A percentile compares a stretch with the other conserved stretches of the same genome.
phyloP scores from a whole-genome alignment of 1,140 invertebrate genomes.

The Agraylea sexmaculata region DNA sequence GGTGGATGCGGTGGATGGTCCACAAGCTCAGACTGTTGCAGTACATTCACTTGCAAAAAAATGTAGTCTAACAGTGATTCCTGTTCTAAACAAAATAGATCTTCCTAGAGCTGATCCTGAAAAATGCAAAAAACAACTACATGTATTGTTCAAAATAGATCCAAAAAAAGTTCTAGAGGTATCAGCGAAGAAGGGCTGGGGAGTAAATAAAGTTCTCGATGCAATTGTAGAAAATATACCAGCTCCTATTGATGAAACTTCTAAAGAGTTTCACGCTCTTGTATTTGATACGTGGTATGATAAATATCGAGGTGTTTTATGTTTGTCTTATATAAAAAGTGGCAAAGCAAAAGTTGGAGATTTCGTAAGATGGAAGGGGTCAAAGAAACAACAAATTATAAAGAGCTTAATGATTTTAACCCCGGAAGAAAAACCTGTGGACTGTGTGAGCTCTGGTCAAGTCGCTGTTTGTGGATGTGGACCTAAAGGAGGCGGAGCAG shows the following conservation, averaged over 20 bases:
- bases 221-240: slow-evolving; percentile 70
- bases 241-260: slow-evolving; percentile 48
- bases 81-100: slow-evolving; percentile 96
- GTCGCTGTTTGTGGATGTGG: slow-evolving; percentile 36
- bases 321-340: slow-evolving; percentile 67
- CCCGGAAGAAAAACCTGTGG: slow-evolving; percentile 59
- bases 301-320: slow-evolving; percentile 72
- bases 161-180: slow-evolving; percentile 47
- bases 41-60: slow-evolving; percentile 90
- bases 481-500: slow-evolving; percentile 33
- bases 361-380: slow-evolving; percentile 43
- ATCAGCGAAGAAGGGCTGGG: slow-evolving; percentile 84
- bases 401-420: slow-evolving; percentile 69
- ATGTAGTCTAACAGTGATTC: slow-evolving; percentile 72
- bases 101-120: slow-evolving; percentile 82
- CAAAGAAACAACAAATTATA: slow-evolving; percentile 64
- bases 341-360: slow-evolving; percentile 59
- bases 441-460: slow-evolving; percentile 49
- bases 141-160: slow-evolving; percentile 76
- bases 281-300: slow-evolving; percentile 95
- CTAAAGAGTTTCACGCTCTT: slow-evolving; percentile 61
- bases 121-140: slow-evolving; percentile 63
- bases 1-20: slow-evolving; percentile 93
- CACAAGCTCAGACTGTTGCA: slow-evolving; percentile 96
- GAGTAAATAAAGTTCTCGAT: slow-evolving; percentile 63